A percentile compares a stretch with the other conserved stretches of the same genome.
Conservation (phyloP, 2,113 vertebrate genomes). For the Larimichthys polyactis region DNA sequence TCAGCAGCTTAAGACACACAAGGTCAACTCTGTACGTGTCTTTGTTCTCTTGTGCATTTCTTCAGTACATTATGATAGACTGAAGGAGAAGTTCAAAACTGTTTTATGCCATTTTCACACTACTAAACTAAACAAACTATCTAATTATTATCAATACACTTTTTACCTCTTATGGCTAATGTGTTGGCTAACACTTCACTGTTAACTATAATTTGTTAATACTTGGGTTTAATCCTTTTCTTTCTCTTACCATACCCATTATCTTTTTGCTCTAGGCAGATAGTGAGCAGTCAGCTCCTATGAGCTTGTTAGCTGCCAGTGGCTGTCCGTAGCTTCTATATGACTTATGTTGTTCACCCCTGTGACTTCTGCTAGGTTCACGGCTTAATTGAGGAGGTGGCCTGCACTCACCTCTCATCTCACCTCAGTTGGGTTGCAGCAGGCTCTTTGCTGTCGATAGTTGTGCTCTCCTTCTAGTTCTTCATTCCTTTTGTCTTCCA, state of each 20-base stretch:
- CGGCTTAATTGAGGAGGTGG: not conserved
- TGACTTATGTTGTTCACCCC: not conserved
- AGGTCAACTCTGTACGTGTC: slow-evolving; percentile 49
- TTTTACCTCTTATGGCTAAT: not conserved
- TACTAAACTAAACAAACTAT: not conserved
- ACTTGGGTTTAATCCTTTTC: not conserved
- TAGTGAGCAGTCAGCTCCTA: not conserved
- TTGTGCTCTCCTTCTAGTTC: not conserved
- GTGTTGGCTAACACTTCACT: not conserved
- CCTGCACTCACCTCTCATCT: not conserved
- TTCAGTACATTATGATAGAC: not conserved
- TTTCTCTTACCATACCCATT: not conserved
- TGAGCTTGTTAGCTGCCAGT: not conserved
- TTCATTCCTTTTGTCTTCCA: not conserved
- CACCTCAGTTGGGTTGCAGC: not conserved
- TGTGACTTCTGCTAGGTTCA: not conserved
- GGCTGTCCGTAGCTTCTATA: not conserved
- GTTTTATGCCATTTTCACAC: not conserved
- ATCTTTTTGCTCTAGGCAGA: not conserved
- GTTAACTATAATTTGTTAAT: too few species aligned
- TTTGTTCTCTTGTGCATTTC: slow-evolving; percentile 29
- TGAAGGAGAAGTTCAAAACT: not conserved
- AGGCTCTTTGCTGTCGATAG: not conserved
- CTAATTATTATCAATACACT: not conserved
- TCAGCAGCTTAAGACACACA: slow-evolving; percentile 54